Evolutionary conservation across 2,888 invertebrate species (phyloP).

Genomic region (Eupithecia exiguata): DNA sequence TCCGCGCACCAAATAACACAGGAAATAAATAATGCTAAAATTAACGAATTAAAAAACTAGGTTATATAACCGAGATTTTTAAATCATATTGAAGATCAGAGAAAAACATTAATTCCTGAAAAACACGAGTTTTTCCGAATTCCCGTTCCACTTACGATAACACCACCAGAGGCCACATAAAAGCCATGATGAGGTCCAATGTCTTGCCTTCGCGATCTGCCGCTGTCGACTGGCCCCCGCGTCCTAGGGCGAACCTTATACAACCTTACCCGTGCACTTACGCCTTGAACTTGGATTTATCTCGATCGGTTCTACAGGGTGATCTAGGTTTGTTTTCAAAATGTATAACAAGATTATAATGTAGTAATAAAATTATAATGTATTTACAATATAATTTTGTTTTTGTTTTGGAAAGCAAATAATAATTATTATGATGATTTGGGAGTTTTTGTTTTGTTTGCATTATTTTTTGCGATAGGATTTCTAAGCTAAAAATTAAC

Average conservation of each 20-base stretch:
- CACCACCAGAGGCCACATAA: conserved; percentile 48
- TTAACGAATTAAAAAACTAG: no score
- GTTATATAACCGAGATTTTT: neutral
- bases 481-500: no score
- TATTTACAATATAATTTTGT: neutral
- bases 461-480: no score
- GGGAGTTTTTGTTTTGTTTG: no score
- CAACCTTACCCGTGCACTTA: conserved; percentile 62
- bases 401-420: neutral
- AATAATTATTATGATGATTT: neutral
- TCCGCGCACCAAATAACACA: neutral
- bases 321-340: conserved; percentile 40
- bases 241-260: conserved; percentile 74
- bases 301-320: conserved; percentile 74
- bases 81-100: neutral
- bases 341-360: no score
- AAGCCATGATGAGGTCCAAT: conserved; percentile 43
- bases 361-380: no score
- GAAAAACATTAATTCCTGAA: neutral
- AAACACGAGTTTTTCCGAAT: neutral
- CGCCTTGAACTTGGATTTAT: conserved; percentile 82
- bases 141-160: conserved; percentile 52
- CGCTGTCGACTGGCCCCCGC: conserved; percentile 65
- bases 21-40: neutral
- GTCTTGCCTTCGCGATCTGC: conserved; percentile 59